phyloP scores from a whole-genome alignment of 2,888 invertebrate species.

The Andricus curvator region DNA sequence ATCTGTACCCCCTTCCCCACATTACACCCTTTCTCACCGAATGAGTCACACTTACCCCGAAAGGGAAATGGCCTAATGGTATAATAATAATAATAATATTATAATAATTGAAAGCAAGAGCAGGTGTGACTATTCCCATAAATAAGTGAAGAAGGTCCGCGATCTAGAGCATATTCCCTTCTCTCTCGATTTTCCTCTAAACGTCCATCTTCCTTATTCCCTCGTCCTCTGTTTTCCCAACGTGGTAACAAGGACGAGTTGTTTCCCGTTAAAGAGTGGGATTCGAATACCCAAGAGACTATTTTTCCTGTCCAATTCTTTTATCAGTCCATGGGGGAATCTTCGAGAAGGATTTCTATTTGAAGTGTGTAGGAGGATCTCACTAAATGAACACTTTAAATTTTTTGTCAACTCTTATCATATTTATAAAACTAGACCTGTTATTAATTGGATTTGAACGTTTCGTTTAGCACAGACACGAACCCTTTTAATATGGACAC shows the following conservation, averaged over 20 bases:
- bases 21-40: no score
- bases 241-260: conserved; percentile 25
- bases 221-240: conserved; percentile 16
- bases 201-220: conserved; percentile 6
- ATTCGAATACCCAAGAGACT: conserved; percentile 31
- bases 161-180: not conserved
- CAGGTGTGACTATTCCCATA: not conserved
- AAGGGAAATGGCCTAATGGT: no score
- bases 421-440: no score
- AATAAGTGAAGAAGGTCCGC: not conserved
- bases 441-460: no score
- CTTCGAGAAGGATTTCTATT: conserved; percentile 17
- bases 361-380: not conserved
- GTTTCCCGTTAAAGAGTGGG: conserved; percentile 32
- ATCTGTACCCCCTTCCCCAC: no score
- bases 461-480: no score
- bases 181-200: not conserved
- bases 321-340: not conserved
- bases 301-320: conserved; percentile 37
- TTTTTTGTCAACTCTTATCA: not conserved
- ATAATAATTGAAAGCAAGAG: not conserved
- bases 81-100: no score
- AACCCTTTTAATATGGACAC: no score
- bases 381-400: conserved; percentile 13
- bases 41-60: no score